These are phyloP conservation scores for Campoplex nolae DNA, from an alignment of 2,888 invertebrate species.

Conservation along the genomic window DNA sequence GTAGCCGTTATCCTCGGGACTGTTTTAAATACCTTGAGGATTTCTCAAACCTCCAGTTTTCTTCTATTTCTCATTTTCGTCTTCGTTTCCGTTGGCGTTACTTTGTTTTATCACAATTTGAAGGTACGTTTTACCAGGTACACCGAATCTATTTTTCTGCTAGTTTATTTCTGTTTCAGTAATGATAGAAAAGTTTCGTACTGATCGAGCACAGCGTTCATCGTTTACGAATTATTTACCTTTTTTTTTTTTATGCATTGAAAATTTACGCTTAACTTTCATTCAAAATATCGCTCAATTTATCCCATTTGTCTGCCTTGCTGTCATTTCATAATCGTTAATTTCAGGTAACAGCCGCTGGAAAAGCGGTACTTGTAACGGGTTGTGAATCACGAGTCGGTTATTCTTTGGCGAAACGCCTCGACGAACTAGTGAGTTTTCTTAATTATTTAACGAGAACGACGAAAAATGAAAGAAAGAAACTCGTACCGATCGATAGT, in stretches of 20 bases:
- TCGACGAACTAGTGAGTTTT: conserved; percentile 89
- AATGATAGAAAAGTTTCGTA: neutral
- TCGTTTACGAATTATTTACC: too few species aligned
- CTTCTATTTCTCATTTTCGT: conserved; percentile 91
- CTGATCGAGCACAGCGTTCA: neutral
- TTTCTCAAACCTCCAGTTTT: conserved; percentile 91
- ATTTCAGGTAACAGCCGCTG: conserved; percentile 91
- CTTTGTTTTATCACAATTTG: conserved; percentile 93
- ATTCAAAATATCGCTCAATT: neutral
- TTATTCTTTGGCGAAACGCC: conserved; percentile 90
- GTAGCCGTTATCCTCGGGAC: conserved; percentile 91
- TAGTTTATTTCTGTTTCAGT: neutral
- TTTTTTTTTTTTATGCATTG: too few species aligned
- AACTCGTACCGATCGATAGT: conserved; percentile 28
- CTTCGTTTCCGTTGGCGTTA: conserved; percentile 90
- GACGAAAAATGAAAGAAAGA: conserved; percentile 37
- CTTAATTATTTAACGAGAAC: conserved; percentile 36
- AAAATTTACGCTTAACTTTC: neutral
- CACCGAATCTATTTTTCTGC: neutral
- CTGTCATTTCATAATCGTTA: neutral
- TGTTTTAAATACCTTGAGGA: conserved; percentile 89
- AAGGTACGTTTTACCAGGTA: conserved; percentile 87
- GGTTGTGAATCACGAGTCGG: conserved; percentile 93
- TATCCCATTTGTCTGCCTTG: neutral
- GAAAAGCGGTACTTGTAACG: conserved; percentile 93